Conservation (phyloP, 1,140 invertebrate species). For the Ooceraea biroi region DNA sequence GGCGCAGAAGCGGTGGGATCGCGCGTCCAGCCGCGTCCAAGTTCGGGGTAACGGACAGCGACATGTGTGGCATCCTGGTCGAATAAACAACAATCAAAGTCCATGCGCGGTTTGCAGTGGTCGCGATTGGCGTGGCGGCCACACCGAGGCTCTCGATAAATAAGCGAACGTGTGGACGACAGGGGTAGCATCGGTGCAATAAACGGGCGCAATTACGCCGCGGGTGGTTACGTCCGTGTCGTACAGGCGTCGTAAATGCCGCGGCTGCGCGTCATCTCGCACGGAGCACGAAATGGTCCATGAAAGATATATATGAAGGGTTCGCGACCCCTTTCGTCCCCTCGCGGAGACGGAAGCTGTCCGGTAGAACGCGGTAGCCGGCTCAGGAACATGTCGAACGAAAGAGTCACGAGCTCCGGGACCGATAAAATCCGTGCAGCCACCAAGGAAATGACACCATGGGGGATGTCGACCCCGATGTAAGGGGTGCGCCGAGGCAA, state of each 20-base stretch:
- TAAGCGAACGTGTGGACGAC: slow-evolving; percentile 50
- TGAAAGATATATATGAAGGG: slow-evolving; percentile 70
- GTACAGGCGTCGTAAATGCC: slow-evolving; percentile 47
- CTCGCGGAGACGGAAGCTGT: slow-evolving; percentile 26
- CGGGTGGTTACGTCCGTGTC: slow-evolving; percentile 11
- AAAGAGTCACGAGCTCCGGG: slow-evolving; percentile 25
- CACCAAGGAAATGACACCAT: neutral
- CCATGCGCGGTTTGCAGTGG: slow-evolving; percentile 32
- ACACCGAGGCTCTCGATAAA: slow-evolving; percentile 53
- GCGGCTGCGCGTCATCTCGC: slow-evolving; percentile 10
- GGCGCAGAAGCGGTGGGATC: neutral
- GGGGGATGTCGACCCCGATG: neutral
- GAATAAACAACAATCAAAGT: slow-evolving; percentile 67
- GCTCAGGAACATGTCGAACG: slow-evolving; percentile 6
- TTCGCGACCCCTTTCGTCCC: slow-evolving; percentile 25
- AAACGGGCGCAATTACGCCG: slow-evolving; percentile 63
- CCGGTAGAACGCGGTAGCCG: slow-evolving; percentile 12
- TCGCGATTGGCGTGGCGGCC: slow-evolving; percentile 28
- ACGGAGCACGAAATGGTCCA: slow-evolving; percentile 45
- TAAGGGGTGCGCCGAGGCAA: slow-evolving; percentile 22
- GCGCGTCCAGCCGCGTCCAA: neutral
- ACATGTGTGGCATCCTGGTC: slow-evolving; percentile 35
- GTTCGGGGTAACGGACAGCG: slow-evolving; percentile 22
- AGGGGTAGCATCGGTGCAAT: slow-evolving; percentile 42
- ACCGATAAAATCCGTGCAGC: slow-evolving; percentile 12